Evolutionary conservation across 2,888 invertebrate genomes (phyloP), one percentile per base, ranked within the genome.

Genomic region (Papilio elwesi): DNA sequence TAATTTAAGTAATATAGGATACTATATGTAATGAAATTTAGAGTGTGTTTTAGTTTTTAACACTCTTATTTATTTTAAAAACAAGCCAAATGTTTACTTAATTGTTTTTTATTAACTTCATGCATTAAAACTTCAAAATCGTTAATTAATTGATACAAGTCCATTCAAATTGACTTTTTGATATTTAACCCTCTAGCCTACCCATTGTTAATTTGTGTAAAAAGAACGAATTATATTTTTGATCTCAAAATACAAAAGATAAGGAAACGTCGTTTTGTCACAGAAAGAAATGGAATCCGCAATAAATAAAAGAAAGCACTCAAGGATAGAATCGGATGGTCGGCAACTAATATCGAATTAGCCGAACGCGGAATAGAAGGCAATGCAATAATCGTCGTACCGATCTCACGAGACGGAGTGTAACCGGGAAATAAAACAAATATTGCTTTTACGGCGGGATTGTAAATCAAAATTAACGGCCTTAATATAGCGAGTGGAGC

Each of bases 381-480:
- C 83, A 81, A 85, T 84, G 85, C 84, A 85, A 87, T 90, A 91
- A 91, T 91, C 89, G 86, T 78, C 81, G 79, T 83, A 26, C 87
- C 86, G 85, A 87, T 90, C 88, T 88, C 86, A 78, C 83, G 85
- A 87, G 87, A 86, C 87, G 86, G 84, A 83, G 84, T 85, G 83
- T 83, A 83, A 86, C 88, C 85, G 84, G 86, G 90, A 91, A 92
- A 92, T 93, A 93, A 92, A 93, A 93, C 92, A 93, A 93, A 93
- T 93, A 93, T 93, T 93, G 92, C 92, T 92, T 91, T 90, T 91
- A 90, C 91, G 88, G 87, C 83, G 87, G 85, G 90, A 93, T 92
- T 93, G 92, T 93, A 93, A 93, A 93, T 93, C 93, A 93, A 93
- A 93, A 93, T 93, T 93, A 93, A 93, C 93, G 90, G 91, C 93